A percentile compares a stretch with the other conserved stretches of the same genome.
Evolutionary conservation across 2,113 vertebrate species (phyloP).

Genomic region (Datnioides undecimradiatus): DNA sequence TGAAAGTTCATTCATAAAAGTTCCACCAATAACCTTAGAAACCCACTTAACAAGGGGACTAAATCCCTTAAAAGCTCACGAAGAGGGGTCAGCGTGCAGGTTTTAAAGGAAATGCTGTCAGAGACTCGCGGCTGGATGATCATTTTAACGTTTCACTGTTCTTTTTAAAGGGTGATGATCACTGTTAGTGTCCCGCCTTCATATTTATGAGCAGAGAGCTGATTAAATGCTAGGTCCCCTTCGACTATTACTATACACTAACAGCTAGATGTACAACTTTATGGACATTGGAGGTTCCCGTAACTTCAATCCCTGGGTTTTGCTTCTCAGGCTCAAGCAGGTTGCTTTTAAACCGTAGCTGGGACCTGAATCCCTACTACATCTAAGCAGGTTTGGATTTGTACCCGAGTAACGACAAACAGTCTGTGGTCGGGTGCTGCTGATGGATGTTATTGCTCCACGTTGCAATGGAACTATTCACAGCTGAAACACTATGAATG

Average conservation of each 20-base stretch:
- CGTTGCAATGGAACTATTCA: too few species aligned
- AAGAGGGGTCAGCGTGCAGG: too few species aligned
- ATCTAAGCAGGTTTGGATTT: background rate
- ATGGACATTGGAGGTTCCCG: background rate
- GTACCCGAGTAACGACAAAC: background rate
- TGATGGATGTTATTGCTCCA: too few species aligned
- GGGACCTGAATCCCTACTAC: background rate
- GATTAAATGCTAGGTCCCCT: background rate
- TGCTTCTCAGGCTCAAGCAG: background rate
- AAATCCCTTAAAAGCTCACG: background rate
- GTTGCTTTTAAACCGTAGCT: background rate
- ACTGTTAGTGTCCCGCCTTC: too few species aligned
- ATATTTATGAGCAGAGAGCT: background rate
- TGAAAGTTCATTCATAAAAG: background rate
- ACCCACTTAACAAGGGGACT: background rate
- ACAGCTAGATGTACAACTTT: too few species aligned
- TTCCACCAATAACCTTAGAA: background rate
- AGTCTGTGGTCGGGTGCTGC: too few species aligned
- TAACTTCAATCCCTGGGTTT: background rate
- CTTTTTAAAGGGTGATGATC: too few species aligned
- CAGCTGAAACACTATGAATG: too few species aligned
- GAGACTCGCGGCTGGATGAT: too few species aligned
- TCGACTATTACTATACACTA: background rate
- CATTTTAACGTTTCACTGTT: too few species aligned
- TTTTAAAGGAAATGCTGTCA: too few species aligned